Evolutionary conservation across 2,113 vertebrate genomes (phyloP).

Genomic region (Centropus unirufus): DNA sequence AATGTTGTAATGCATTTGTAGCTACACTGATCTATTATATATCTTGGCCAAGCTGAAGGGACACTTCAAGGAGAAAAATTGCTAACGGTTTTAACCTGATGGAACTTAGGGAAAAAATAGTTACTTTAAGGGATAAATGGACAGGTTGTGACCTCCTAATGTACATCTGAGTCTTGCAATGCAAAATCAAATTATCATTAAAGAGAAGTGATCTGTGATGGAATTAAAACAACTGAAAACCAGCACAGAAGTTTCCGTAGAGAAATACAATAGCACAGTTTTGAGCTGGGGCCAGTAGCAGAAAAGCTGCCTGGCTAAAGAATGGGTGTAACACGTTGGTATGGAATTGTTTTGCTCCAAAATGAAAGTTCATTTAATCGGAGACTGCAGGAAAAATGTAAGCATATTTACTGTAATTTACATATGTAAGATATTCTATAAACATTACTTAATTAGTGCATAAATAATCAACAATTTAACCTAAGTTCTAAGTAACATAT

Average conservation of each 20-base stretch:
- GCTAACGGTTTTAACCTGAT: constrained; percentile 83
- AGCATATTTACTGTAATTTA: constrained; percentile 37
- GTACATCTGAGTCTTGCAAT: constrained; percentile 75
- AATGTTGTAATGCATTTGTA: constrained; percentile 83
- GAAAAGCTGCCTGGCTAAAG: background rate
- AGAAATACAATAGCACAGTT: background rate
- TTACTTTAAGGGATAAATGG: constrained; percentile 80
- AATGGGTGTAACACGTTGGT: constrained; percentile 36
- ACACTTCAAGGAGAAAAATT: constrained; percentile 83
- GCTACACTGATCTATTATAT: constrained; percentile 81
- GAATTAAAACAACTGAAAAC: constrained; percentile 50
- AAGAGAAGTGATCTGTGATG: constrained; percentile 64
- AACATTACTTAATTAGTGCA: constrained; percentile 32
- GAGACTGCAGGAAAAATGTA: constrained; percentile 37
- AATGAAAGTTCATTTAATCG: constrained; percentile 45
- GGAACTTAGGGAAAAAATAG: constrained; percentile 75
- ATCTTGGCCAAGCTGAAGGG: constrained; percentile 77
- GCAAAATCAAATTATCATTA: constrained; percentile 82
- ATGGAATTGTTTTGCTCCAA: constrained; percentile 23
- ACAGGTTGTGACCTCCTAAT: constrained; percentile 74
- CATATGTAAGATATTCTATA: constrained; percentile 37
- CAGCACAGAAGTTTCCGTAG: constrained; percentile 26
- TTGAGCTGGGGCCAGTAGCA: background rate
- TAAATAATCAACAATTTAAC: constrained; percentile 55
- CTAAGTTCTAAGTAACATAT: background rate